Conservation (phyloP, 2,113 vertebrate genomes). For the Phylloscopus whistleri region DNA sequence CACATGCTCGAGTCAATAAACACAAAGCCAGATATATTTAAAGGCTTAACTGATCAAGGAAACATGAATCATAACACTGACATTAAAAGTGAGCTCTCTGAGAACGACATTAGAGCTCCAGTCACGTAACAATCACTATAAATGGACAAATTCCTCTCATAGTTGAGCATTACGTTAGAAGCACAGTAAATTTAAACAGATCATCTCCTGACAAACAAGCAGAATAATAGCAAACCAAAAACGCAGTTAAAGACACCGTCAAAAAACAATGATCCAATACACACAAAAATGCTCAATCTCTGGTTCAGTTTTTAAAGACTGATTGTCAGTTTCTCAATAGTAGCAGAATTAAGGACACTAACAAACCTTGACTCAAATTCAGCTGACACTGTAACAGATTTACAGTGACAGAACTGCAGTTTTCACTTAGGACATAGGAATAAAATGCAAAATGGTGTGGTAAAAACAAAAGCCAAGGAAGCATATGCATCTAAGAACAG, state of each 20-base stretch:
- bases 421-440: constrained; percentile 33
- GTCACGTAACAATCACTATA: not conserved
- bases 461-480: constrained; percentile 54
- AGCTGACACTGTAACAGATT: constrained; percentile 27
- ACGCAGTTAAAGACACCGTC: not conserved
- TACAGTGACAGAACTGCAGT: not conserved
- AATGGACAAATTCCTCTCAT: not conserved
- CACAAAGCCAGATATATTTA: not conserved
- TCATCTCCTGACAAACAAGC: not conserved
- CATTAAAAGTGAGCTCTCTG: not conserved
- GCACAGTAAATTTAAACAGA: not conserved
- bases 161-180: not conserved
- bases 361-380: constrained; percentile 10
- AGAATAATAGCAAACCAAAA: not conserved
- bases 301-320: not conserved
- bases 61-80: not conserved
- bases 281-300: not conserved
- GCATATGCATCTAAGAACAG: constrained; percentile 29
- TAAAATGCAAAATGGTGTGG: constrained; percentile 45
- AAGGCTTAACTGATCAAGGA: not conserved
- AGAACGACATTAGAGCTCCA: not conserved
- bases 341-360: not conserved
- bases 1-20: not conserved
- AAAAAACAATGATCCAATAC: not conserved
- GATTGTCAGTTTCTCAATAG: not conserved